Evolutionary conservation across 2,888 invertebrate genomes (phyloP), one percentile per base, ranked within the genome.

Genomic region (Anarsia innoxiella): DNA sequence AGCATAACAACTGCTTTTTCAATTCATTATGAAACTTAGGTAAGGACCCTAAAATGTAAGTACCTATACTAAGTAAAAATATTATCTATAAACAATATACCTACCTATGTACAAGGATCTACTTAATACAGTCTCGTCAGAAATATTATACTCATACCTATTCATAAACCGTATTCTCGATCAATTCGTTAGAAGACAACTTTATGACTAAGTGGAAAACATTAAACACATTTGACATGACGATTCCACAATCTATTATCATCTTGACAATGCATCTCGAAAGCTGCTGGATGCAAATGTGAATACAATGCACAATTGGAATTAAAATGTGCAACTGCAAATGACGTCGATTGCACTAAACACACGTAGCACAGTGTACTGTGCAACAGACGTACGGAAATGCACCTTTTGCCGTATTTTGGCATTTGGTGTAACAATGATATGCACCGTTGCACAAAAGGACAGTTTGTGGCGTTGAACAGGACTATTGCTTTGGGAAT

Each of bases 371-470:
- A n/a, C n/a, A n/a, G 9, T 9, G 32, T 23, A 33, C 33, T 50
- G 45, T 46, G 49, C 45, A 54, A 47, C 50, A 44, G 46, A 45
- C 41, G 44, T 40, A 44, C 54, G 62, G 64, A 61, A 59, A 61
- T 59, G 51, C 70, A 63, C 61, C 65, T 62, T 58, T 64, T 42
- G 52, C 42, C 31, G 36, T 40, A 48, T 51, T 49, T 38, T 48
- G 53, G 46, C 48, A 29, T 40, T 36, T 26, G 16, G 16, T 11
- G 8, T 26, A 23, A 50, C 51, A 56, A 51, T 51, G 52, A 53
- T 46, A 55, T 56, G 56, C 63, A 60, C 57, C 62, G 59, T 62
- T 66, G 64, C 56, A 62, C 56, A 59, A 56, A 52, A 41, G 49
- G 47, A 54, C 47, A 51, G 46, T 41, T 37, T 37, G 35, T 23